Evolutionary conservation across 1,140 invertebrate genomes (phyloP), one percentile per base, ranked within the genome.

Genomic region (Magallana ariakensis): DNA sequence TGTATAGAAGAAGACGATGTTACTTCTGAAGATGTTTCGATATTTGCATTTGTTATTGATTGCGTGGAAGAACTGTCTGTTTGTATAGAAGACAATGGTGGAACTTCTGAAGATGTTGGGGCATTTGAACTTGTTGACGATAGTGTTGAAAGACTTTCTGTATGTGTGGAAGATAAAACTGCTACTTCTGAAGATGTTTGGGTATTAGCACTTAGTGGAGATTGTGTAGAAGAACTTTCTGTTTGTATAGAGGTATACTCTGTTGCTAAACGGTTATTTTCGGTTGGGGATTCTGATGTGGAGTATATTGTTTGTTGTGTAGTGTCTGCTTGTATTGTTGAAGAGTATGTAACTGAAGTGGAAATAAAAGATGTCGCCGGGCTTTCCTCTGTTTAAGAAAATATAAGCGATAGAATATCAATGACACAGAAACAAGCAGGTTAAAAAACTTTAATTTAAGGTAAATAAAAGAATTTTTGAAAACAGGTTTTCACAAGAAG

Each of bases 381-480:
- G 66, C 19, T 75, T 75, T 75, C 66, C 22, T 75, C 66, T 75
- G 66, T 75, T 26, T 13, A 75, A 75, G 19, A 75, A 75, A 75
- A 75, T 26, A 75, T 33, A 75, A 75, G 66, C 66, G 22, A 75
- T 26, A 75, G 11, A 11, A 26, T 75, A 13, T 60, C 58, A 60
- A 60, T 60, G 15, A 46, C 33, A 46, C 2, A 46, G 33, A 46
- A 46, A 46, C 33, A 46, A 46, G 33, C 33, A 46, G 33, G 33
- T 46, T 46, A 46, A 46, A n/a, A 46, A 46, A 46, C 33, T 46
- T 46, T 46, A 46, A 46, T 46, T 46, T 46, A 46, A 4, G 33
- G 33, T 46, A 46, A 5, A 46, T 46, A 46, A 46, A 46, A 46
- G 3, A 46, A 46, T 46, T 46, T n/a, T 5, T 46, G 33, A 46